A percentile compares a stretch with the other conserved stretches of the same genome.
phyloP scores from a whole-genome alignment of 2,888 invertebrate genomes.

The Acronicta alni region DNA sequence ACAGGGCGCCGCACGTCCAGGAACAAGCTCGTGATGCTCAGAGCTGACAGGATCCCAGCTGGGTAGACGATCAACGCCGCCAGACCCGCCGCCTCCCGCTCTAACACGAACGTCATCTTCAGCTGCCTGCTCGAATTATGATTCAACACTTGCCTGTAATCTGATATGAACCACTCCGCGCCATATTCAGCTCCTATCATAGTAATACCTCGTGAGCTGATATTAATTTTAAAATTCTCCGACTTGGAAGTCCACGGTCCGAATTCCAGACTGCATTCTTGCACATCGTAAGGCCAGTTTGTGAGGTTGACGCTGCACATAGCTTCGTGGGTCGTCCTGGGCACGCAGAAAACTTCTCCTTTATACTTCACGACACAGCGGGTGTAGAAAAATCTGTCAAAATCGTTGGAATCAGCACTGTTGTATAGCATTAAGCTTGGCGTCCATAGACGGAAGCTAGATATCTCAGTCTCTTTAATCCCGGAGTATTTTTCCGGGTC shows the following conservation, averaged over 20 bases:
- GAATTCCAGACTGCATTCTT: constrained; percentile 61
- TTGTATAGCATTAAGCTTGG: constrained; percentile 58
- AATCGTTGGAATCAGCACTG: constrained; percentile 21
- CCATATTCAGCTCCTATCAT: constrained; percentile 61
- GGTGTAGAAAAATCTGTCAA: constrained; percentile 4
- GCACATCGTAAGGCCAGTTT: constrained; percentile 67
- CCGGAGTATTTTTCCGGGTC: constrained; percentile 58
- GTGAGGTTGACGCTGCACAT: constrained; percentile 56
- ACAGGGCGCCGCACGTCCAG: constrained; percentile 57
- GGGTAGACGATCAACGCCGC: constrained; percentile 65
- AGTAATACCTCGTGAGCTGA: constrained; percentile 38
- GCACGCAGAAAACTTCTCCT: constrained; percentile 54
- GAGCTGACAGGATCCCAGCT: constrained; percentile 53
- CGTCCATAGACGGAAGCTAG: constrained; percentile 48
- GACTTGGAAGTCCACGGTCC: constrained; percentile 9
- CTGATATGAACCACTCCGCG: constrained; percentile 66
- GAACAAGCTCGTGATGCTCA: constrained; percentile 59
- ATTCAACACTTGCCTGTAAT: constrained; percentile 52
- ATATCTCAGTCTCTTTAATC: constrained; percentile 28
- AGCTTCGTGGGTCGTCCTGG: constrained; percentile 16
- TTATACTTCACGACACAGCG: constrained; percentile 41
- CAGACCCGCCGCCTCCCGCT: constrained; percentile 64
- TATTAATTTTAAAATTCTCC: constrained; percentile 41
- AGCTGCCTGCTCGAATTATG: constrained; percentile 51
- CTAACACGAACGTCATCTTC: constrained; percentile 62